Evolutionary conservation across 2,113 vertebrate genomes (phyloP).

Genomic region (Tauraco erythrolophus): DNA sequence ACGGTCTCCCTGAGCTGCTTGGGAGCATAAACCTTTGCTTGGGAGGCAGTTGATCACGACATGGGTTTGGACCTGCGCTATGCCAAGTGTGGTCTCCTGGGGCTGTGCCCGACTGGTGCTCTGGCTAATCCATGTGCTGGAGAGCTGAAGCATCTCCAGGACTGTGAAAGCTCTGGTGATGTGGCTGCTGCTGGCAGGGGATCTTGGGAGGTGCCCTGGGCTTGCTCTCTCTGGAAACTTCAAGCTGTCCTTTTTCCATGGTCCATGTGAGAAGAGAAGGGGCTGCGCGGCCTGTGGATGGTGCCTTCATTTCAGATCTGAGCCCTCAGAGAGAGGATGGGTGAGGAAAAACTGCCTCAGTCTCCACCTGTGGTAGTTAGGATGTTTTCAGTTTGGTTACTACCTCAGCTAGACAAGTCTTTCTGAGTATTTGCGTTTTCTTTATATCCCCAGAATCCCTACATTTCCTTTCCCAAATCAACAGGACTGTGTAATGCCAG

Average conservation of each 20-base stretch:
- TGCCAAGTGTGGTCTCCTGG: background rate
- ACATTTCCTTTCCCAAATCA: background rate
- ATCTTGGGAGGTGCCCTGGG: accelerated
- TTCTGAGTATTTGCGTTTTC: background rate
- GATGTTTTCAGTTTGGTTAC: background rate
- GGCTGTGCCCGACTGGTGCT: background rate
- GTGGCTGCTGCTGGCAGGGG: background rate
- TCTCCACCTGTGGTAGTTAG: background rate
- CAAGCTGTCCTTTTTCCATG: background rate
- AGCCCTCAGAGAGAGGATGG: background rate
- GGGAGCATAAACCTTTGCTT: background rate
- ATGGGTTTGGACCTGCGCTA: background rate
- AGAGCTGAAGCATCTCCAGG: background rate
- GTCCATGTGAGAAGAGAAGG: background rate
- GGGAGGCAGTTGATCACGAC: background rate
- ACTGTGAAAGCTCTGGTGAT: background rate
- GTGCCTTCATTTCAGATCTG: background rate
- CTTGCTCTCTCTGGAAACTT: background rate
- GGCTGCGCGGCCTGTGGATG: background rate
- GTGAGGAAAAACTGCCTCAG: background rate
- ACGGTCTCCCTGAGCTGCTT: background rate
- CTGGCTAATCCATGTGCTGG: accelerated
- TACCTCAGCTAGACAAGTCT: background rate
- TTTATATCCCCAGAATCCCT: background rate
- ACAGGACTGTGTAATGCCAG: background rate